Evolutionary conservation across 2,888 invertebrate genomes (phyloP), one percentile per base, ranked within the genome.

Genomic region (Thalpophila matura): DNA sequence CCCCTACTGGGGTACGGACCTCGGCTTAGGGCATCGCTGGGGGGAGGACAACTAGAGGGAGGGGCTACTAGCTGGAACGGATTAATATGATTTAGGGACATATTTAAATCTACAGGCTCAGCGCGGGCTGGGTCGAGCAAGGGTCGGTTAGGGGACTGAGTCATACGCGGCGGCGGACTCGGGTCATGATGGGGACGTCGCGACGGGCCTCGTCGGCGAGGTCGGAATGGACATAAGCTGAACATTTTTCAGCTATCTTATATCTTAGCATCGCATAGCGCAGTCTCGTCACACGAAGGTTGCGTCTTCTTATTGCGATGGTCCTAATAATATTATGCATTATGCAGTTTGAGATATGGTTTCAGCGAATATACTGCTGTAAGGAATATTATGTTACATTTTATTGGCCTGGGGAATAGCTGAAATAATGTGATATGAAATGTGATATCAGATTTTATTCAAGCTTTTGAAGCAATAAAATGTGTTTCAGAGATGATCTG

Each of bases 391-490:
- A 40, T 45, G 12, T 37, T 37, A 40, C 26, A 31, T 27, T 68
- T 72, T 72, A 65, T 65, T 72, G 22, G 46, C 45, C 42, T 47
- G 7, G 35, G 22, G 64, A 51, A 42, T 50, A 26, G 4, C 22
- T 26, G 14, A 40, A 33, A 40, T 26, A 24, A 38, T n/a, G 5
- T 20, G 26, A n/a, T 18, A 20, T 16, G 20, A 12, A 6, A 24
- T 24, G 14, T 10, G 40, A 33, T 33, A 24, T 51, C 14, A 31
- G 18, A 58, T 33, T 49, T 6, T 47, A 27, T 49, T 64, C 2
- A 26, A 43, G 29, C 38, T 31, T 14, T 22, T 57, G 45, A 18
- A 38, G 43, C n/a, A n/a, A n/a, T n/a, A n/a, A 57, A 67, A 46
- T 67, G 45, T 38, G 42, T 10, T 7, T 27, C 14, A 45, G n/a